Evolutionary conservation across 2,888 invertebrate species (phyloP), one percentile per base, ranked within the genome.

Genomic region (Xestia c-nigrum): DNA sequence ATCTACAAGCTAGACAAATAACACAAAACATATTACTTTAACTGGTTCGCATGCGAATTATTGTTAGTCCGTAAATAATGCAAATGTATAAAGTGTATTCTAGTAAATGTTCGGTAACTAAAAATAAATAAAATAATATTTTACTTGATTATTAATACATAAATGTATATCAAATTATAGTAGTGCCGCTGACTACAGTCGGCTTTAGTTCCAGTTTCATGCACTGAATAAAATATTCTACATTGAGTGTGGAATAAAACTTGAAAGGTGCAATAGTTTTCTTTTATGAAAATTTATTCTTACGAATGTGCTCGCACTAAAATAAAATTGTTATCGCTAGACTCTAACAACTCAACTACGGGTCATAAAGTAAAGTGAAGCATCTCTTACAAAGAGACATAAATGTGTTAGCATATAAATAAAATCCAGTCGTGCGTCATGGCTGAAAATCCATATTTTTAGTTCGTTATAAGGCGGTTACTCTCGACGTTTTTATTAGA

Each of bases 341-440:
- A 83, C 72, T 70, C 72, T 70, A 79, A 79, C 76, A 76, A 75
- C 70, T 70, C 74, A 83, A 87, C 85, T 87, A 87, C 79, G 84
- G 76, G 87, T 85, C 91, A 86, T 92, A 92, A 93, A 93, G 84
- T 91, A 92, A 93, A 93, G 88, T 78, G 61, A 93, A 91, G 87
- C 85, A 91, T 90, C 88, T 92, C 88, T 85, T 84, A 90, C 92
- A 92, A 90, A 92, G 90, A 91, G 86, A 89, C 91, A 91, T 94
- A 94, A 94, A 95, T 92, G 89, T 91, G 92, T 94, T 93, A 91
- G 85, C 93, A 89, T 87, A 89, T 87, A 92, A 94, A 94, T 94
- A 95, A 93, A 93, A 91, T 91, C 90, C 92, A 78, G 92, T 92
- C 88, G 89, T 88, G 90, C 92, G 91, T 92, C 92, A 91, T 91